Evolutionary conservation across 2,888 invertebrate genomes (phyloP), one percentile per base, ranked within the genome.

Genomic region (Eristalis arbustorum): DNA sequence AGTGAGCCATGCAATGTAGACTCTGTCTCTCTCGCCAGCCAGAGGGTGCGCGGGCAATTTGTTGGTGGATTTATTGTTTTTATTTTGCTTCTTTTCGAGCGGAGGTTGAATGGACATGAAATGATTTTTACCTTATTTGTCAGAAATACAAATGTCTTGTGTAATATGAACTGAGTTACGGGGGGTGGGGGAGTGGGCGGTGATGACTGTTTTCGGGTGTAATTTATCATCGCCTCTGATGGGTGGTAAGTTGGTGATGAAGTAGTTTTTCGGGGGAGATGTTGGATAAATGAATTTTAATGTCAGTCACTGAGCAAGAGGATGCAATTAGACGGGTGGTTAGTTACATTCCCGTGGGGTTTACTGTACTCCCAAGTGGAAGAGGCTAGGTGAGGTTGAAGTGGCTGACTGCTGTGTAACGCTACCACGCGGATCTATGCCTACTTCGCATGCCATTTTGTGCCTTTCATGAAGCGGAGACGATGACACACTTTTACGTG

Each of bases 41-140:
- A 25, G 18, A 14, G 63, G 11, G 34, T 11, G 18, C 13, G 5
- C 2, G 25, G 13, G 57, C 71, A 57, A 77, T 77, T 76, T 77
- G 77, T 63, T 76, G 56, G 25, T 42, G 31, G 67, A 75, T 64
- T 66, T 75, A 75, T 75, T 75, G 74, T 59, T 56, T 40, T 18
- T 57, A 62, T 71, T 69, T 62, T 56, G 18, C 25, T 10, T 8
- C n/a, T 56, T 59, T 59, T 25, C 13, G 59, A 31, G 49, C 10
- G 59, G 31, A 49, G 42, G 59, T 40, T 69, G 75, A 23, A 23
- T 13, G 71, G 40, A 75, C 67, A 63, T 67, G 28, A 57, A 59
- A 56, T 37, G 62, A 62, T 80, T 63, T 78, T 40, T 37, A 67
- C 22, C 42, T 69, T 62, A 84, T 84, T 84, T 81, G 75, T 81